Percentiles rank a stretch among this genome's conserved stretches.
Conservation (phyloP, 2,113 vertebrate species). For the Phainopepla nitens region DNA sequence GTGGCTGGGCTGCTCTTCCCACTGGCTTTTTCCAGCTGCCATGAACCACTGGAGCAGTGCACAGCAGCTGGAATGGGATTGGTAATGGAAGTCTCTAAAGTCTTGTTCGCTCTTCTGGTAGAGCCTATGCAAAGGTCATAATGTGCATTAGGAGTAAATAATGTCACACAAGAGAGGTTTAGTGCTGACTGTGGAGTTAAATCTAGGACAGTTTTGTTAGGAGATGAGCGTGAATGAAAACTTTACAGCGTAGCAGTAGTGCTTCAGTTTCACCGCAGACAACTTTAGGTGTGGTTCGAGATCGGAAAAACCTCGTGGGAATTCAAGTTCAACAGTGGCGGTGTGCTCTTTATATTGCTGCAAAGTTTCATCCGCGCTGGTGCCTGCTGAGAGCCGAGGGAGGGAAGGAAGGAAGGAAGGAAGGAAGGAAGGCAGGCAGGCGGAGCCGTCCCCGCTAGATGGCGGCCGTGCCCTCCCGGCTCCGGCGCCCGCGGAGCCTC, state of each 20-base stretch:
- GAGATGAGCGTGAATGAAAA: not conserved
- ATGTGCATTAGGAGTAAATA: not conserved
- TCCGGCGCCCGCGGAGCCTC: not conserved
- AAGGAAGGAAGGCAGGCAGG: no score
- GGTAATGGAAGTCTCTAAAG: not conserved
- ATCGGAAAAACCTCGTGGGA: not conserved
- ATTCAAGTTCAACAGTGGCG: not conserved
- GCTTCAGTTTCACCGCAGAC: not conserved
- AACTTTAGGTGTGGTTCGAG: not conserved
- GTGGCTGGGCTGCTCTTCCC: not conserved
- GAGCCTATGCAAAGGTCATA: not conserved
- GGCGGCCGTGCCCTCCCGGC: slow-evolving; percentile 42
- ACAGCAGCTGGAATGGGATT: not conserved
- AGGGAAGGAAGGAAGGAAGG: no score
- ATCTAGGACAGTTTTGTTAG: not conserved
- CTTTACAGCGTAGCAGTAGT: accelerated
- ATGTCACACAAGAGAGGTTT: not conserved
- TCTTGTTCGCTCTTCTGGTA: not conserved
- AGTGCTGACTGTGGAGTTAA: not conserved
- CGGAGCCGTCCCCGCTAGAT: slow-evolving; percentile 59
- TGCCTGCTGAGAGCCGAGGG: not conserved
- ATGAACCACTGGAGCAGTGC: not conserved
- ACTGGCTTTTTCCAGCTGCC: not conserved
- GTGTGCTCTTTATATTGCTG: not conserved
- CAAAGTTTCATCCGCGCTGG: accelerated